phyloP scores from a whole-genome alignment of 2,888 invertebrate genomes.

The Metellina segmentata region DNA sequence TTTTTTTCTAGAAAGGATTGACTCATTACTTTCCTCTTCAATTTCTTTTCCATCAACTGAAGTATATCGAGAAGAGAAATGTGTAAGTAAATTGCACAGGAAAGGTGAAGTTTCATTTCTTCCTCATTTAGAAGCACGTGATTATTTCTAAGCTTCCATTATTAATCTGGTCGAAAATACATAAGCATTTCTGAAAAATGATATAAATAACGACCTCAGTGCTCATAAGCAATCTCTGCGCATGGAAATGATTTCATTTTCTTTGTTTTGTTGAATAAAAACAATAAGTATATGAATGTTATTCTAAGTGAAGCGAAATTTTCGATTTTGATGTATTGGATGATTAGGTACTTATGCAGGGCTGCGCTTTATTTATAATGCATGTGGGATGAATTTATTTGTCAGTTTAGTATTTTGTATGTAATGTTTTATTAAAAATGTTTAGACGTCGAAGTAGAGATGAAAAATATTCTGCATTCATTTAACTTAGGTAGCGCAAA shows the following conservation, averaged over 20 bases:
- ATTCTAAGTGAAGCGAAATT: too few relatives aligned
- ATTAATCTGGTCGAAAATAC: background rate
- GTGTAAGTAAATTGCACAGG: background rate
- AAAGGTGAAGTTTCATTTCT: background rate
- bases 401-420: too few relatives aligned
- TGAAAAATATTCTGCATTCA: too few relatives aligned
- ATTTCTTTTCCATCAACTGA: background rate
- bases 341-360: too few relatives aligned
- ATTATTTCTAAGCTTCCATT: background rate
- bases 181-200: background rate
- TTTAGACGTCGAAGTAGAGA: too few relatives aligned
- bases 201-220: background rate
- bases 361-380: too few relatives aligned
- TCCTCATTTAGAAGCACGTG: background rate
- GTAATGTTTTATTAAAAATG: too few relatives aligned
- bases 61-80: background rate
- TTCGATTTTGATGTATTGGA: too few relatives aligned
- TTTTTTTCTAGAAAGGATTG: background rate
- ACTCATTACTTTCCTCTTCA: background rate
- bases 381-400: too few relatives aligned
- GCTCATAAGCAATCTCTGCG: background rate
- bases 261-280: background rate
- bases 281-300: background rate
- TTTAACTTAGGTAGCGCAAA: too few relatives aligned
- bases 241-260: background rate